Percentiles rank a stretch among this genome's conserved stretches.
Evolutionary conservation across 1,140 invertebrate genomes (phyloP).

Genomic region (Bombus picipes): DNA sequence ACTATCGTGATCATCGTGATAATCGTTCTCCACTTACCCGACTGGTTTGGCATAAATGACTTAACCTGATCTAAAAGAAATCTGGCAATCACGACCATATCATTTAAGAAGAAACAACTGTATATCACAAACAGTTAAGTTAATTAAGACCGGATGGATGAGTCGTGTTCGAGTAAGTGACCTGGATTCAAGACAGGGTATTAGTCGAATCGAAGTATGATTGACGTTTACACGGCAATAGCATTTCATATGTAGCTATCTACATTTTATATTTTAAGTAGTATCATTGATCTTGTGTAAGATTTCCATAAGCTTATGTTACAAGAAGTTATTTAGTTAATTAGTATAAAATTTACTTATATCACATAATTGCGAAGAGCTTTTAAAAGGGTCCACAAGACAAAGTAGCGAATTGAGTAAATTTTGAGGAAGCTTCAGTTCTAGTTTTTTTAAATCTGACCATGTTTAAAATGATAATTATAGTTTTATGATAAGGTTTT

Average conservation of each 20-base stretch:
- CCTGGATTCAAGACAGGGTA: constrained; percentile 24
- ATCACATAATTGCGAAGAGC: no score
- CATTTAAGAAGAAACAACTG: constrained; percentile 43
- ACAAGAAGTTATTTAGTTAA: no score
- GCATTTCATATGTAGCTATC: not conserved
- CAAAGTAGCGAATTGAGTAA: no score
- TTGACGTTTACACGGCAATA: constrained; percentile 17
- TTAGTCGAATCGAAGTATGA: constrained; percentile 24
- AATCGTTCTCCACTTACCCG: not conserved
- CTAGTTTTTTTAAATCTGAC: no score
- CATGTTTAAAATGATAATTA: no score
- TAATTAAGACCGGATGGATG: constrained; percentile 62
- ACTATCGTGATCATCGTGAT: not conserved
- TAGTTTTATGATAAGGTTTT: not conserved
- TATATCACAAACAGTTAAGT: constrained; percentile 59
- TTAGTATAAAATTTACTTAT: no score
- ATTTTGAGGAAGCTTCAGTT: no score
- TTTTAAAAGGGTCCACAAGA: no score
- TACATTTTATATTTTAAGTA: not conserved
- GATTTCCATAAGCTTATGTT: no score
- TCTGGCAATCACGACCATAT: constrained; percentile 40
- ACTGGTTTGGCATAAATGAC: constrained; percentile 31
- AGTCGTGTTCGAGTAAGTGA: constrained; percentile 40
- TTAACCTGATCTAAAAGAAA: constrained; percentile 24
- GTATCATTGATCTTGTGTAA: no score